Evolutionary conservation across 2,888 invertebrate genomes (phyloP), one percentile per base, ranked within the genome.

Genomic region (Monopis laevigella): DNA sequence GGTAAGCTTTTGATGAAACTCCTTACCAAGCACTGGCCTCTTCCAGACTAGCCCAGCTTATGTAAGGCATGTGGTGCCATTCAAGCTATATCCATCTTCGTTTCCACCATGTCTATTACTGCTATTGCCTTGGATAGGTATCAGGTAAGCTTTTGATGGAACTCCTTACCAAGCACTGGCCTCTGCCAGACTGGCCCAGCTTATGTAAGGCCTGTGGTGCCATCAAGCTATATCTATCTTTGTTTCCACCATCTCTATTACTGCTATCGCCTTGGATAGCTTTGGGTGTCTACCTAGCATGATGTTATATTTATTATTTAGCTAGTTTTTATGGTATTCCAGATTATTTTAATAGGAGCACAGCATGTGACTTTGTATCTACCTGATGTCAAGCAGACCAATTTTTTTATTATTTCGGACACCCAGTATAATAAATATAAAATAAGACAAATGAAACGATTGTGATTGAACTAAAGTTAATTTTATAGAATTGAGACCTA

Each of bases 181-280:
- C 92, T 0, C 78, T 96, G 29, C 94, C 95, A 8, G 85, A 88
- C 54, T 86, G 90, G 69, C 86, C 84, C 2, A 82, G 88, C 48
- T 71, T 90, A 41, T 96, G 96, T 69, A 95, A 95, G 67, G 85
- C 93, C 49, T 89, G 93, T 49, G 92, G 92, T 0, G 89, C 90
- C 46, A 84, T 94, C 94, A 95, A 62, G 96, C 93, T 1, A 89
- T 91, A 47, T 95, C 93, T 55, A 92, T 95, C 51, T 96, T 94
- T 64, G 94, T 96, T 0, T 95, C 95, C 0, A 95, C 95, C 1
- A 92, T 96, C 59, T 92, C 93, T 49, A 96, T 96, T 52, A 93
- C 95, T 2, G 95, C 95, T 5, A 96, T 96, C 51, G 90, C 92
- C 17, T 77, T 92, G 62, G 92, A 92, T 59, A 82, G 92, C n/a